Evolutionary conservation across 2,797 vertebrate genomes (phyloP), one percentile per base, ranked within the genome.

Genomic region (Syncerus caffer): DNA sequence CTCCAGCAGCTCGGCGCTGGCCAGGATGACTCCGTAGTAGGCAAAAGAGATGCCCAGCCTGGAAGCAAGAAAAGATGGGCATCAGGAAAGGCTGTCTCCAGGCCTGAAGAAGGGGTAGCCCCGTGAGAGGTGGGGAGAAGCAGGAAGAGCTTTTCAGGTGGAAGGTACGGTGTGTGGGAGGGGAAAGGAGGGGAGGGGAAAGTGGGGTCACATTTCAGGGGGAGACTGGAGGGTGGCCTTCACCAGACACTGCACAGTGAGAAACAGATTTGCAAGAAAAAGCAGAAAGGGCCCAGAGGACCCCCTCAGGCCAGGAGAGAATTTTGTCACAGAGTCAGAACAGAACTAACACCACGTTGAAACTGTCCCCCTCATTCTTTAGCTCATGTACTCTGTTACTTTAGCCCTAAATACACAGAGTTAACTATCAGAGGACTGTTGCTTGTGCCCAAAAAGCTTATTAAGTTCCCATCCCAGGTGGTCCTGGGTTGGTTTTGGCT

Each of bases 41-140:
- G 99, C 98, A 0, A 99, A 99, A 7, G 99, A 99, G 16, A 99
- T 99, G 84, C 99, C 99, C 6, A 99, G 99, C 99, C 99, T 99
- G 97, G 31, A 62, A 50, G 74, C 0, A 55, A 94, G 51, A 47
- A 47, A 19, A 82, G 45, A 62, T 2, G 1, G 1, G 31, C 23
- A 0, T 62, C 7, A 79, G 71, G 47, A 38, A 78, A 82, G 16
- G 16, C 47, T 53, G 11, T 15, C 3, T 1, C 3, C 19, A 13
- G 60, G 16, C 29, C 42, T 19, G 13, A 51, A 51, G 91, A 45
- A 42, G 7, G 53, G 29, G 6, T 45, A 21, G 42, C 10, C 17
- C 15, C 11, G 0, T 0, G 16, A 11, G 62, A 38, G 62, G 31
- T 21, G 38, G 78, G 6, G 12, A 8, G 50, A 51, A 38, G 51